phyloP scores from a whole-genome alignment of 2,888 invertebrate genomes.

The Dasypogon diadema region DNA sequence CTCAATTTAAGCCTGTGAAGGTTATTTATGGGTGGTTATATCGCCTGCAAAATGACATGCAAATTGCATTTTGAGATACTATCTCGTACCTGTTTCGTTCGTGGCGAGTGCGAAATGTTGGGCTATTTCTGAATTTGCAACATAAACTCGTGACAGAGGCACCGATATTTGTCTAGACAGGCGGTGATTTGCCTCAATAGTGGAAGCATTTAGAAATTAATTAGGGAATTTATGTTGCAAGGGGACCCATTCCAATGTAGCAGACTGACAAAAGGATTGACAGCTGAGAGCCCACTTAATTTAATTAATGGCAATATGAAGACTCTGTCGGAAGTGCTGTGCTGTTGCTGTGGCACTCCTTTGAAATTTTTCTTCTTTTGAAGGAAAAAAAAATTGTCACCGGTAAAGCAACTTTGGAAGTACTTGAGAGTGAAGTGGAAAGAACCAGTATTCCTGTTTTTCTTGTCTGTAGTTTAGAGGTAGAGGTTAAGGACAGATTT shows the following conservation, averaged over 20 bases:
- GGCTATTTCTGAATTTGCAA: background rate
- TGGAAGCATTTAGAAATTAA: slow-evolving; percentile 31
- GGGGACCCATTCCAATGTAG: background rate
- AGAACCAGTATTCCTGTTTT: too few relatives aligned
- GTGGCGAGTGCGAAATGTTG: background rate
- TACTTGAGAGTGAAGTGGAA: too few relatives aligned
- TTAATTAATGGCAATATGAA: slow-evolving; percentile 24
- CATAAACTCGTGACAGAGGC: background rate
- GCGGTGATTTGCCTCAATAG: slow-evolving; percentile 25
- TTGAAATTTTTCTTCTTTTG: too few relatives aligned
- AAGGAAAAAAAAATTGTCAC: too few relatives aligned
- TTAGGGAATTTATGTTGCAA: slow-evolving; percentile 24
- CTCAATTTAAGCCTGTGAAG: slow-evolving; percentile 42
- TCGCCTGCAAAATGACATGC: slow-evolving; percentile 54
- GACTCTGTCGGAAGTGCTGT: too few relatives aligned
- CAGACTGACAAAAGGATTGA: slow-evolving; percentile 11
- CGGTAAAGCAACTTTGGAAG: too few relatives aligned
- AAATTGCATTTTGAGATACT: slow-evolving; percentile 53
- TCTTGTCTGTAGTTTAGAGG: too few relatives aligned
- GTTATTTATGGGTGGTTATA: slow-evolving; percentile 50
- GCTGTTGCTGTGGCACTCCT: too few relatives aligned
- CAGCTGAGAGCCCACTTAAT: slow-evolving; percentile 19
- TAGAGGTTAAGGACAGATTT: too few relatives aligned
- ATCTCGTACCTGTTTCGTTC: slow-evolving; percentile 27
- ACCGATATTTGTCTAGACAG: slow-evolving; percentile 16